These are phyloP conservation scores for Apeltes quadracus DNA, from an alignment of 2,113 vertebrate genomes.

Conservation along the genomic window DNA sequence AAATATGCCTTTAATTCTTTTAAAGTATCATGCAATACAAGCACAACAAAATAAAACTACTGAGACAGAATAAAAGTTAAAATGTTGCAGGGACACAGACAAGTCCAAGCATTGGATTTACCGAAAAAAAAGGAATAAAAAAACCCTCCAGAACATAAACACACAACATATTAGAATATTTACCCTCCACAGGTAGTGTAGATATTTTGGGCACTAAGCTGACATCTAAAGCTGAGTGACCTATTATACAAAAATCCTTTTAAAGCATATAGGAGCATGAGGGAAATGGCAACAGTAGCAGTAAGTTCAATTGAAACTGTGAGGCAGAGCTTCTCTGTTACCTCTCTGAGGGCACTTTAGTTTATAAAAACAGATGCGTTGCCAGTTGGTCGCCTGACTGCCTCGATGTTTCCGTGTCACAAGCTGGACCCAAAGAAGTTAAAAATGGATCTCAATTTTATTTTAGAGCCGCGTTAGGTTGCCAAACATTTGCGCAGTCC, in stretches of 20 bases:
- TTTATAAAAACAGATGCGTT: conserved; percentile 46
- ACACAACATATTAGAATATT: conserved; percentile 5
- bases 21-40: background rate
- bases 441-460: conserved; percentile 53
- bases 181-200: background rate
- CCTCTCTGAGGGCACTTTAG: conserved; percentile 30
- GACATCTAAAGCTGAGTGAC: conserved; percentile 12
- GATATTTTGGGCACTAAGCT: conserved; percentile 1
- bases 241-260: background rate
- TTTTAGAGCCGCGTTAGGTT: conserved; percentile 20
- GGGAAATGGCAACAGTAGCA: conserved; percentile 10
- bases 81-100: background rate
- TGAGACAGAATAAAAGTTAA: background rate
- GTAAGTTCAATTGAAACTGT: conserved; percentile 45
- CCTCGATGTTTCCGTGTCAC: conserved; percentile 34
- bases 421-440: conserved; percentile 36
- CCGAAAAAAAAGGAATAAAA: background rate
- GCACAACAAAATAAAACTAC: background rate
- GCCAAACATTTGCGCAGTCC: conserved; percentile 21
- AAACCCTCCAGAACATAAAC: background rate
- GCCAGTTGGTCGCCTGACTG: conserved; percentile 25
- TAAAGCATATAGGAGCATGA: background rate
- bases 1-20: background rate
- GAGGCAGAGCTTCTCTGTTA: conserved; percentile 29
- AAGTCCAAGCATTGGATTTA: background rate